These are phyloP conservation scores for Dromas ardeola DNA, from an alignment of 2,113 vertebrate genomes.

Conservation along the genomic window DNA sequence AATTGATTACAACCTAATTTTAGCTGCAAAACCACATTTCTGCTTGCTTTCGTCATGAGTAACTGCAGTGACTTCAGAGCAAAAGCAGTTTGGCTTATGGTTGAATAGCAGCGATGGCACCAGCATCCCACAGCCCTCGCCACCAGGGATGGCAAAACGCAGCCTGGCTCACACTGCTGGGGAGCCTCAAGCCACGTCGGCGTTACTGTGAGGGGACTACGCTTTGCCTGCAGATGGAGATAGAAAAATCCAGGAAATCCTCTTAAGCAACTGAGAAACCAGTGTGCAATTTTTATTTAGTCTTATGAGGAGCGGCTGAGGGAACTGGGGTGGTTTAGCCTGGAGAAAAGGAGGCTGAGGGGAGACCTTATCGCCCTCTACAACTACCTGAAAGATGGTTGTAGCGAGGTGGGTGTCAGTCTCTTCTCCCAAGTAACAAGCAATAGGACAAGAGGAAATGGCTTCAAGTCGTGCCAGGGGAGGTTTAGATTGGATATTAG, in stretches of 20 bases:
- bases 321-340: not conserved
- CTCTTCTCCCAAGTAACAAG: not conserved
- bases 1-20: constrained; percentile 32
- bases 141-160: not conserved
- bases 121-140: rapidly evolving
- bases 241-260: not conserved
- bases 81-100: not conserved
- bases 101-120: not conserved
- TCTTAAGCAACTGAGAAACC: not conserved
- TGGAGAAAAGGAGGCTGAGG: not conserved
- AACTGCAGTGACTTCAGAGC: not conserved
- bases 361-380: not conserved
- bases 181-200: not conserved
- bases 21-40: not conserved
- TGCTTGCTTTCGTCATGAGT: not conserved
- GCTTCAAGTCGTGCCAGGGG: not conserved
- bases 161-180: not conserved
- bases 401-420: not conserved
- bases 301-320: not conserved
- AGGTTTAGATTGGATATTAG: not conserved
- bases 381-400: not conserved
- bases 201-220: rapidly evolving
- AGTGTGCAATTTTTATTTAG: not conserved
- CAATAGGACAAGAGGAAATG: not conserved
- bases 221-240: not conserved